Evolutionary conservation across 2,888 invertebrate genomes (phyloP), one percentile per base, ranked within the genome.

Genomic region (Epinotia ramella): DNA sequence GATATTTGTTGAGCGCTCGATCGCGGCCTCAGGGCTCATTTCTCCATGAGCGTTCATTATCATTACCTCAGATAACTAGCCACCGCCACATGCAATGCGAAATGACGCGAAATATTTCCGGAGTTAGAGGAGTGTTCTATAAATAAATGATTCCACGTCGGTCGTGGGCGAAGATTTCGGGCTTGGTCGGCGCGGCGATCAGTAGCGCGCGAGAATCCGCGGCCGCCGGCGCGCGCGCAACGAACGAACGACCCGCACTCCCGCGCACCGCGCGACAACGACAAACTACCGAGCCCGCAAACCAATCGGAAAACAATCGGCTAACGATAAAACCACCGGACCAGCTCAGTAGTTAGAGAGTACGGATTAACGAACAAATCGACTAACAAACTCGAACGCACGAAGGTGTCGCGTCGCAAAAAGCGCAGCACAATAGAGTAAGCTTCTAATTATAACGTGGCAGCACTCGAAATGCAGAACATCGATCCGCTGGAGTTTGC

Each of bases 401-500:
- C 91, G 89, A 93, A 93, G 93, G 93, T 93, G 93, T 91, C 92
- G 92, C 91, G 88, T 90, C 94, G 93, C 93, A 93, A 93, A 94
- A 94, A 93, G 93, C 92, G 93, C 94, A 93, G 92, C 89, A 93
- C 93, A 93, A 93, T 93, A 94, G 92, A 90, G 92, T 92, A 92
- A 93, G 91, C 92, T 93, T 91, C 94, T 94, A 94, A 94, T 92
- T 91, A 90, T 94, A 94, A 91, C 89, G 92, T 90, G 90, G 91
- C 87, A 90, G 88, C 82, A 88, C 87, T 83, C 83, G 88, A 87
- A 83, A 92, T 92, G 93, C 93, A 94, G 91, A 92, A 92, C 89
- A 96, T 97, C 95, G 97, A 97, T 95, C 96, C 97, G 89, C 96
- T 96, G 95, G 97, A 97, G 95, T 97, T 97, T 90, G 97, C 97